Evolutionary conservation across 2,113 vertebrate species (phyloP).

Genomic region (Bagarius yarrelli): DNA sequence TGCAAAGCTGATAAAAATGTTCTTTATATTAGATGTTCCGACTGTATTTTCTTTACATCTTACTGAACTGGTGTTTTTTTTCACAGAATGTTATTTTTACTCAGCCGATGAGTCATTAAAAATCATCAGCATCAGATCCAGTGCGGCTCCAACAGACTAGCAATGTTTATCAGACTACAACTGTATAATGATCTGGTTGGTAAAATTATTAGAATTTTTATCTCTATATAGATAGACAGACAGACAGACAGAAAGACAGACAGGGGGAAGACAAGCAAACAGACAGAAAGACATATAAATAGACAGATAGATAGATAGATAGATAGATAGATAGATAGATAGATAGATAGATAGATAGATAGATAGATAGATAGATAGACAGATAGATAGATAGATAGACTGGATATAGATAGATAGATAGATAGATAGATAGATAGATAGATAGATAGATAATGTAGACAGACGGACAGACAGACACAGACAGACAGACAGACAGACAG

Average conservation of each 20-base stretch:
- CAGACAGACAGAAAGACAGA: neutral
- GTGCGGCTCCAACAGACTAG: constrained; percentile 28
- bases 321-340: neutral
- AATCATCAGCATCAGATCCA: constrained; percentile 13
- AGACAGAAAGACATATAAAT: neutral
- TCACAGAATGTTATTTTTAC: neutral
- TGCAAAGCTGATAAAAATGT: neutral
- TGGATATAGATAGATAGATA: neutral
- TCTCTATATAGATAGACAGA: neutral
- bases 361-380: neutral
- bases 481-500: no score
- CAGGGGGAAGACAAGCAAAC: neutral
- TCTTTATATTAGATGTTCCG: neutral
- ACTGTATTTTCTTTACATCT: neutral
- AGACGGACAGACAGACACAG: no score
- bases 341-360: neutral
- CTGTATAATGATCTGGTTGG: constrained; percentile 15
- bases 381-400: neutral
- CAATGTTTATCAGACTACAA: constrained; percentile 31
- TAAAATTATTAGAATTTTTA: constrained; percentile 5
- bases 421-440: neutral
- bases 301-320: neutral
- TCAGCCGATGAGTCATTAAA: constrained; percentile 33
- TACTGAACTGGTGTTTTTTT: constrained; percentile 7
- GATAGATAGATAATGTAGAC: neutral